phyloP scores from a whole-genome alignment of 2,113 vertebrate genomes.

The Microcebus tavaratra region DNA sequence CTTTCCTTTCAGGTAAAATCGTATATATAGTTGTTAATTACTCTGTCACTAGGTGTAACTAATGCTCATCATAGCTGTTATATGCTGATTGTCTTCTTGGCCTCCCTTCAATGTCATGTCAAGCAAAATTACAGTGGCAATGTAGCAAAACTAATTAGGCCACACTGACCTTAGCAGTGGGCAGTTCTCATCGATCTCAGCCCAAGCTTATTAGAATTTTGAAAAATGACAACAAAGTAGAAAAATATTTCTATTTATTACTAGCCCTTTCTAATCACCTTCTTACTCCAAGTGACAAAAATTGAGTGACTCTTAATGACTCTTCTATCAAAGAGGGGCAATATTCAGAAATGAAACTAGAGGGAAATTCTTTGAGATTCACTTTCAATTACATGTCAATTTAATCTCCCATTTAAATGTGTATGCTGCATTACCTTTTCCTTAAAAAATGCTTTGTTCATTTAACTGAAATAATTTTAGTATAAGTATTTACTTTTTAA shows the following conservation, averaged over 20 bases:
- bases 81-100: constrained; percentile 71
- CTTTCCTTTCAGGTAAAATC: constrained; percentile 74
- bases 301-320: not conserved
- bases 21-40: constrained; percentile 84
- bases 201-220: constrained; percentile 53
- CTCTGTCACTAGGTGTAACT: constrained; percentile 83
- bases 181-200: constrained; percentile 64
- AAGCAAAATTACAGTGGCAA: constrained; percentile 78
- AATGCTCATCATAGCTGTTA: constrained; percentile 76
- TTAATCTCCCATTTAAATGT: not conserved
- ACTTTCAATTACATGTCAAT: constrained; percentile 19
- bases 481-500: not conserved
- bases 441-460: not conserved
- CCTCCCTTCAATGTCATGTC: constrained; percentile 68
- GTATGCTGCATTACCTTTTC: not conserved
- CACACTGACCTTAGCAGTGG: constrained; percentile 69
- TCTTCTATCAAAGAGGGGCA: not conserved
- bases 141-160: constrained; percentile 79
- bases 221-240: constrained; percentile 57
- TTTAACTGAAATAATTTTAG: not conserved
- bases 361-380: not conserved
- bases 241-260: constrained; percentile 68
- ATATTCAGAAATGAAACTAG: not conserved
- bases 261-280: constrained; percentile 10
- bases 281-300: constrained; percentile 49